Percentiles rank a stretch among this genome's conserved stretches.
Evolutionary conservation across 2,113 vertebrate genomes (phyloP).

Genomic region (Dasyurus viverrinus): DNA sequence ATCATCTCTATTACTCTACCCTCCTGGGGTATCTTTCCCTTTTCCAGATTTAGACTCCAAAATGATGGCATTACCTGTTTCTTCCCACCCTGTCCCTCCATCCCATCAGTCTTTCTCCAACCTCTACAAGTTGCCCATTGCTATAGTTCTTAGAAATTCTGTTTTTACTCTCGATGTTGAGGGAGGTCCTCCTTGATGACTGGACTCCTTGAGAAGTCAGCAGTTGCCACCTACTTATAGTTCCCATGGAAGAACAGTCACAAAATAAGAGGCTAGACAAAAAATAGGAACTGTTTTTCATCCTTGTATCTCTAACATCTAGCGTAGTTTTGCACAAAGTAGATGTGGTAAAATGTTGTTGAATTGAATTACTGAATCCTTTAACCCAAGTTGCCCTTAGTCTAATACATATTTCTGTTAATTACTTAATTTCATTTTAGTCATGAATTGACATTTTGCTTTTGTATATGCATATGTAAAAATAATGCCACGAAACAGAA

Average conservation of each 20-base stretch:
- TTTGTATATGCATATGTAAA: not conserved
- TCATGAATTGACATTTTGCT: not conserved
- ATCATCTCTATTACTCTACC: not conserved
- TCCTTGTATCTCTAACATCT: not conserved
- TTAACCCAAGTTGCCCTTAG: not conserved
- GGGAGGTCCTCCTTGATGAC: not conserved
- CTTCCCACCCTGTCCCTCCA: not conserved
- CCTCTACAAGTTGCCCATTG: not conserved
- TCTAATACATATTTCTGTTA: not conserved
- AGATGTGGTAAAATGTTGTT: not conserved
- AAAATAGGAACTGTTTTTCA: not conserved
- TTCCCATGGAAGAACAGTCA: not conserved
- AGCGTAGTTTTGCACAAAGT: not conserved
- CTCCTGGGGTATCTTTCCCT: not conserved
- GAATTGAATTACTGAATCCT: not conserved
- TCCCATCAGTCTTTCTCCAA: not conserved
- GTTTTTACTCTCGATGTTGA: not conserved
- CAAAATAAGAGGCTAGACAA: not conserved
- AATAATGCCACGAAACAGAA: not conserved
- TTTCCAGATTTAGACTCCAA: not conserved
- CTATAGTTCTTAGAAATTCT: not conserved
- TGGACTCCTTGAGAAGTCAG: not conserved
- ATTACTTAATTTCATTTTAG: not conserved
- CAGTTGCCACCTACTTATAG: not conserved
- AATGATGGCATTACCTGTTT: not conserved